Base-by-base conservation (phyloP, 2,888 invertebrate genomes). In the Linnaemya tessellans region DNA sequence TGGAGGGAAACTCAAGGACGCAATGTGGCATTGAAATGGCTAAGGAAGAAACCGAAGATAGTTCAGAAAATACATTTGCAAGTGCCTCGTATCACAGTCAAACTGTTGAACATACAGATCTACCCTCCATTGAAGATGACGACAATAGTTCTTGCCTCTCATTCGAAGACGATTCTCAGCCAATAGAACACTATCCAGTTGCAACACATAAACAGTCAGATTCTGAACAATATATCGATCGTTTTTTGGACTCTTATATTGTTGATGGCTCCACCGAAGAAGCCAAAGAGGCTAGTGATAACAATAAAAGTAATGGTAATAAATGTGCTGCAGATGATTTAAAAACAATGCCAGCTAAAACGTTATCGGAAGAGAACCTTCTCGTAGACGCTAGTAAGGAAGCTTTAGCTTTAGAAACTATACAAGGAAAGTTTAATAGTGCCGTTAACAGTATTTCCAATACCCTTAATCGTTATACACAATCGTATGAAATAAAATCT, bases 401-500 rank as follows among this genome's bases (percentile, higher is more conserved):
- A 62, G 89, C 91, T 1, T 88, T 92, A 58, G 91, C 91, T 0
- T 88, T 91, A 13, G 91, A 92, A 46, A 90, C 91, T 56, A 84
- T 93, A 74, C 93, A 92, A 43, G 90, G 89, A n/a, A 94, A 94
- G 81, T 93, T 94, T 86, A 94, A 93, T 79, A 94, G 94, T 91
- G 95, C 94, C 7, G 94, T 95, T 89, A 94, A 94, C 8, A 94
- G 94, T 38, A 94, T 95, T 92, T 94, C 95, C 15, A 94, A 94
- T 3, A 93, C 94, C 4, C 89, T 95, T 7, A 94, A 93, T 49
- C 94, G 94, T 88, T 94, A 94, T 87, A 94, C 95, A 0, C 94
- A 91, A 80, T 92, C 92, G 30, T 90, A 89, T 87, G 92, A 92
- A 78, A 92, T 92, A 70, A 79, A 71, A 67, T 88, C 89, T 64